Evolutionary conservation across 1,140 invertebrate species (phyloP).

Genomic region (Trypoxylus dichotomus): DNA sequence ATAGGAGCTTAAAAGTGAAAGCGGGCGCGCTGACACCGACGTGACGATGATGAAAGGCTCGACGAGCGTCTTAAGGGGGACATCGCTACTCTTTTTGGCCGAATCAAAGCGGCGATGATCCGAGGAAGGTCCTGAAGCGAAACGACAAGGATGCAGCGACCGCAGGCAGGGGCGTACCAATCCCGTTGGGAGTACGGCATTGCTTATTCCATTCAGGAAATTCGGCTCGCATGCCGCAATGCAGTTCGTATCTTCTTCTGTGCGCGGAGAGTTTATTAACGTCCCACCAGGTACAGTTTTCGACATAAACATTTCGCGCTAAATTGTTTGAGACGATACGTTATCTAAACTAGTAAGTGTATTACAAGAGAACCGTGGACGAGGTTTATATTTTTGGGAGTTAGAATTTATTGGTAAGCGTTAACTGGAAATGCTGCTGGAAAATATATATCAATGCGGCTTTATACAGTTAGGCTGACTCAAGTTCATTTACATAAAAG

Average conservation of each 20-base stretch:
- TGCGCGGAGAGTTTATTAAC: background rate
- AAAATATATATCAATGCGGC: too few relatives aligned
- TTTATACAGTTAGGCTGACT: too few relatives aligned
- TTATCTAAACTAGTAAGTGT: too few relatives aligned
- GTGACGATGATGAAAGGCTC: background rate
- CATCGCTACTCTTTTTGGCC: background rate
- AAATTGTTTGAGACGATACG: background rate
- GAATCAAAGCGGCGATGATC: background rate
- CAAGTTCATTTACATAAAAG: too few relatives aligned
- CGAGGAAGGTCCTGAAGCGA: background rate
- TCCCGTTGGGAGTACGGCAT: background rate
- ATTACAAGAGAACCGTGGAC: too few relatives aligned
- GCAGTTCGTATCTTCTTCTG: background rate
- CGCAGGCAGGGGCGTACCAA: background rate
- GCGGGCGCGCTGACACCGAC: background rate
- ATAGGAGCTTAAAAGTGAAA: slow-evolving; percentile 1
- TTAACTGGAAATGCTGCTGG: too few relatives aligned
- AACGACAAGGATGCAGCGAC: background rate
- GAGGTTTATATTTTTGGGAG: too few relatives aligned
- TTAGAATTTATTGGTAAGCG: too few relatives aligned
- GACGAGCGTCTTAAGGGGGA: background rate
- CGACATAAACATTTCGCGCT: background rate
- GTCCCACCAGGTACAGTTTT: background rate
- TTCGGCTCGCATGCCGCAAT: slow-evolving; percentile 10
- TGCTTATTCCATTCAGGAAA: slow-evolving; percentile 18